phyloP scores from a whole-genome alignment of 2,113 vertebrate genomes.

The Prionailurus bengalensis region DNA sequence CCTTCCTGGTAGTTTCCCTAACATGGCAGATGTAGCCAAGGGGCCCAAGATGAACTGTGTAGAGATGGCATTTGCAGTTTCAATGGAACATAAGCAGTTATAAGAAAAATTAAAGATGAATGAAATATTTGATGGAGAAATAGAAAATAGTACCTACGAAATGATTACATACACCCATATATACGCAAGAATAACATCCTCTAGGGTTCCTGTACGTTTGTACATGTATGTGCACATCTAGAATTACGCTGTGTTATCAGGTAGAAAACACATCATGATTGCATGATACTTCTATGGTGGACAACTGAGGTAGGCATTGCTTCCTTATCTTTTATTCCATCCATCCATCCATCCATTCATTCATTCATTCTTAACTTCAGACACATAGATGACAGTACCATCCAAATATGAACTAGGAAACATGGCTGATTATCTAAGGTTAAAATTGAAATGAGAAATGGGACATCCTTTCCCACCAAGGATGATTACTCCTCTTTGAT shows the following conservation, averaged over 20 bases:
- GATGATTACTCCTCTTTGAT: not conserved
- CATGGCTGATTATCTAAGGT: not conserved
- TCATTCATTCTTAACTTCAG: not conserved
- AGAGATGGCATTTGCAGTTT: not conserved
- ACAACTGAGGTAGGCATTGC: not conserved
- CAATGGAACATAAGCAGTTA: not conserved
- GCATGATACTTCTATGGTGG: not conserved
- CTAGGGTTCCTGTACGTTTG: too few relatives aligned
- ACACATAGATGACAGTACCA: not conserved
- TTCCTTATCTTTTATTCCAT: not conserved
- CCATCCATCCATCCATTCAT: not conserved
- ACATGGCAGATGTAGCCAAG: not conserved
- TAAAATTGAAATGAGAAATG: not conserved
- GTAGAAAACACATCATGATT: not conserved
- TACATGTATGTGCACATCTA: accelerated
- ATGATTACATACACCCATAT: too few relatives aligned
- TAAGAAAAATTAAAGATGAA: not conserved
- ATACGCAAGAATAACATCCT: not conserved
- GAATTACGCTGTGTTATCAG: not conserved
- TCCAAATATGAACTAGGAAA: not conserved
- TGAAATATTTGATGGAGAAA: not conserved
- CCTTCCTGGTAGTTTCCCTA: not conserved
- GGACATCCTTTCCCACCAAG: not conserved
- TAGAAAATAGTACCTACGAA: not conserved
- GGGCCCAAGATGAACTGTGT: accelerated